These are phyloP conservation scores for Zoanthus gigantus DNA, from an alignment of 92 coral and sea anemone species.

Conservation along the genomic window DNA sequence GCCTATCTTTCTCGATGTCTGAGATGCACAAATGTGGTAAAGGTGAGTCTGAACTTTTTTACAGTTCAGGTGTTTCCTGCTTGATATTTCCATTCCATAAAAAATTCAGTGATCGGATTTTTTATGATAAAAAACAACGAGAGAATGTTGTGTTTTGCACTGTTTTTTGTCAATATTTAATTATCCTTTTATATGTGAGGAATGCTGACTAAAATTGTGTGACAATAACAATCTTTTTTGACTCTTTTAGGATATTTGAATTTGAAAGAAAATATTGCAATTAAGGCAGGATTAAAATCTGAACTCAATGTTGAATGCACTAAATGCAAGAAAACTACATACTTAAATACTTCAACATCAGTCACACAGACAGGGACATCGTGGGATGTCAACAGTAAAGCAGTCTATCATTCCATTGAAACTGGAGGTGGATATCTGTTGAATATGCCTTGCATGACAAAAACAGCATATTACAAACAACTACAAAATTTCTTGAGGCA, in stretches of 20 bases:
- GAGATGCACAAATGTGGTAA: background rate
- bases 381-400: slow-evolving; percentile 22
- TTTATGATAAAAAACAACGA: too few relatives aligned
- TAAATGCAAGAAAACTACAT: background rate
- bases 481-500: slow-evolving; percentile 40
- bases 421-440: slow-evolving; percentile 55
- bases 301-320: slow-evolving; percentile 21
- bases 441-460: slow-evolving; percentile 59
- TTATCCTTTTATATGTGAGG: background rate
- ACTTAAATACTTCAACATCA: background rate
- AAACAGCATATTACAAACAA: slow-evolving; percentile 59
- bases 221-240: background rate
- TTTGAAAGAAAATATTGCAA: background rate
- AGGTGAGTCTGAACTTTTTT: background rate
- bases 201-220: too few relatives aligned
- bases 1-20: slow-evolving; percentile 24
- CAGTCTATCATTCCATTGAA: slow-evolving; percentile 21
- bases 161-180: background rate
- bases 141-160: too few relatives aligned
- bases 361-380: background rate
- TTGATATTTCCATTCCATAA: too few relatives aligned
- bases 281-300: background rate
- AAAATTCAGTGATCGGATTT: too few relatives aligned
- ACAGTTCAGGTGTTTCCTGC: too few relatives aligned
- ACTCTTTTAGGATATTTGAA: background rate